Conservation (phyloP, 1,140 invertebrate genomes). For the Chironomus striatipennis region DNA sequence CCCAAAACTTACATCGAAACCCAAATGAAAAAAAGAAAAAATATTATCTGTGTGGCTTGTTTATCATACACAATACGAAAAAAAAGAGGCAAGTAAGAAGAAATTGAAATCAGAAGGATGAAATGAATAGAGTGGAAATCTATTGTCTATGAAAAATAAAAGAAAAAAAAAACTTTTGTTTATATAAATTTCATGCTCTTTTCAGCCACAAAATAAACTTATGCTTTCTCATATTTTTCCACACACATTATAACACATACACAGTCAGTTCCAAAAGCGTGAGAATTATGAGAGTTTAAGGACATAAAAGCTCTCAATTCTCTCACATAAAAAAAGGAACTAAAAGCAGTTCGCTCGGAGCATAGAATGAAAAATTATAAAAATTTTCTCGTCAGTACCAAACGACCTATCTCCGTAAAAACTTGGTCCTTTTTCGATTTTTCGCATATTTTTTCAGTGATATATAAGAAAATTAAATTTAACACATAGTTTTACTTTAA, state of each 20-base stretch:
- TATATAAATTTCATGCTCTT: too few species aligned
- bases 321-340: not conserved
- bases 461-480: not conserved
- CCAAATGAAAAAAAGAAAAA: too few species aligned
- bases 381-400: not conserved
- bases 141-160: too few species aligned
- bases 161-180: too few species aligned
- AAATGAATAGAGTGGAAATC: too few species aligned
- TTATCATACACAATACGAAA: too few species aligned
- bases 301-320: not conserved
- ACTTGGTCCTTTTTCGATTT: not conserved
- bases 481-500: constrained; percentile 3
- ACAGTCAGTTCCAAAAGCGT: not conserved
- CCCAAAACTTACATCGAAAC: too few species aligned
- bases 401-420: not conserved
- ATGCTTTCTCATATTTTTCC: not conserved
- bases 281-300: not conserved
- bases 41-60: too few species aligned
- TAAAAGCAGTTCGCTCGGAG: not conserved
- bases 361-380: not conserved
- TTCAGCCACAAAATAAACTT: too few species aligned
- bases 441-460: not conserved
- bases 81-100: too few species aligned
- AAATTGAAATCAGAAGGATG: too few species aligned
- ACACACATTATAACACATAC: not conserved